A percentile compares a stretch with the other conserved stretches of the same genome.
These are phyloP conservation scores for Hydrozoanthus gracilis DNA, from an alignment of 92 coral and sea anemone genomes.

Conservation along the genomic window DNA sequence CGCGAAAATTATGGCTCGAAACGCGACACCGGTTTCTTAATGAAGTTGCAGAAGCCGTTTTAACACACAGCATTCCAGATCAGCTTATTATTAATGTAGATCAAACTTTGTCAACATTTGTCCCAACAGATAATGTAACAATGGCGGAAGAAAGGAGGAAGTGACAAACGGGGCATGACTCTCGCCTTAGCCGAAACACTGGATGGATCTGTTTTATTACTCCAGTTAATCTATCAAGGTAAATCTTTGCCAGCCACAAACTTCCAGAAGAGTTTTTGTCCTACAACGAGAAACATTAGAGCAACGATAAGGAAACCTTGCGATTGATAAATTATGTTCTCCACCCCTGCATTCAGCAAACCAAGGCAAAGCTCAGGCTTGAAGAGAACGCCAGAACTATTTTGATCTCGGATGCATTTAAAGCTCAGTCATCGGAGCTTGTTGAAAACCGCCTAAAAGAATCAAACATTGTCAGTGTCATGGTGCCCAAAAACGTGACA, in stretches of 20 bases:
- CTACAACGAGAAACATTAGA: slow-evolving; percentile 63
- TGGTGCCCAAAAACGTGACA: slow-evolving; percentile 66
- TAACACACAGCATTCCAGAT: slow-evolving; percentile 57
- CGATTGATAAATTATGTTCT: slow-evolving; percentile 45
- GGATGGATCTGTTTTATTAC: slow-evolving; percentile 48
- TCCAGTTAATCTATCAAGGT: slow-evolving; percentile 64
- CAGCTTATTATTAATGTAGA: slow-evolving; percentile 68
- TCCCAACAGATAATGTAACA: slow-evolving; percentile 56
- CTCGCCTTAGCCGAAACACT: slow-evolving; percentile 51
- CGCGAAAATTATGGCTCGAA: slow-evolving; percentile 56
- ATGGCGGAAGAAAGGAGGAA: slow-evolving; percentile 66
- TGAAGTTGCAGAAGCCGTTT: slow-evolving; percentile 50
- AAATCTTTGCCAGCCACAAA: slow-evolving; percentile 59
- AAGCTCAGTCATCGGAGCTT: slow-evolving; percentile 50
- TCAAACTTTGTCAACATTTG: slow-evolving; percentile 62
- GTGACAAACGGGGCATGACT: slow-evolving; percentile 62
- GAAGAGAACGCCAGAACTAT: slow-evolving; percentile 50
- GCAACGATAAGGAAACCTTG: slow-evolving; percentile 54
- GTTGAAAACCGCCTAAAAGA: slow-evolving; percentile 4
- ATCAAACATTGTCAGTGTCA: slow-evolving; percentile 49
- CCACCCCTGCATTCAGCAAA: slow-evolving; percentile 42
- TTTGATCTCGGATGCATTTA: slow-evolving; percentile 63
- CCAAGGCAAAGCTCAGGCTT: slow-evolving; percentile 52
- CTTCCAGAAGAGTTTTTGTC: slow-evolving; percentile 62
- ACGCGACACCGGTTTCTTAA: slow-evolving; percentile 56